These are phyloP conservation scores for Globodera rostochiensis DNA, from an alignment of 1,140 invertebrate species.

Conservation along the genomic window DNA sequence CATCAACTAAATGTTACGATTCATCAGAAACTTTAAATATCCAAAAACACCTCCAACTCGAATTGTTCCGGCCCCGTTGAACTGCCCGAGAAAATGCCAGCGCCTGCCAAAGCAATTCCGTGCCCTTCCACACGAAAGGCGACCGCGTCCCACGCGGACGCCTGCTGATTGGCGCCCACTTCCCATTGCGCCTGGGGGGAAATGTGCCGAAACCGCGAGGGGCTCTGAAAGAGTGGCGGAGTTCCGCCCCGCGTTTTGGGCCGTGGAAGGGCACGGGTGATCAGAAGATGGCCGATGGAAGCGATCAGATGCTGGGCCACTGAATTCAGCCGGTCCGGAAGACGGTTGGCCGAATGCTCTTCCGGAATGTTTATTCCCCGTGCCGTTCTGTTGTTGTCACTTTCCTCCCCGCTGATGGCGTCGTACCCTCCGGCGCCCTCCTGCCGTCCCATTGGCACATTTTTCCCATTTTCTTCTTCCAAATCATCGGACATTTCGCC, in stretches of 20 bases:
- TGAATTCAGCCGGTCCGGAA: constrained; percentile 75
- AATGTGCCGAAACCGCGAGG: constrained; percentile 79
- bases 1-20: constrained; percentile 21
- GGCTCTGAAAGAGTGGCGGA: constrained; percentile 29
- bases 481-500: constrained; percentile 59
- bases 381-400: not conserved
- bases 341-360: not conserved
- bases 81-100: constrained; percentile 77
- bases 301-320: constrained; percentile 71
- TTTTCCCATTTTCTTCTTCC: constrained; percentile 63
- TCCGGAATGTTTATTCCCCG: not conserved
- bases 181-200: constrained; percentile 90
- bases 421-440: not conserved
- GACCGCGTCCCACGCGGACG: constrained; percentile 84
- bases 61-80: constrained; percentile 2
- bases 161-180: constrained; percentile 79
- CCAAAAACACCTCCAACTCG: constrained; percentile 37
- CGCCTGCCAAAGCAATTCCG: constrained; percentile 84
- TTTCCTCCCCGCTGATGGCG: not conserved
- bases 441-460: not conserved
- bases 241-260: not conserved
- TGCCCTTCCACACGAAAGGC: constrained; percentile 87
- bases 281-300: constrained; percentile 65
- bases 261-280: not conserved
- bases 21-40: not conserved